These are phyloP conservation scores for Cnemophilus loriae DNA, from an alignment of 2,113 vertebrate species.

Conservation along the genomic window DNA sequence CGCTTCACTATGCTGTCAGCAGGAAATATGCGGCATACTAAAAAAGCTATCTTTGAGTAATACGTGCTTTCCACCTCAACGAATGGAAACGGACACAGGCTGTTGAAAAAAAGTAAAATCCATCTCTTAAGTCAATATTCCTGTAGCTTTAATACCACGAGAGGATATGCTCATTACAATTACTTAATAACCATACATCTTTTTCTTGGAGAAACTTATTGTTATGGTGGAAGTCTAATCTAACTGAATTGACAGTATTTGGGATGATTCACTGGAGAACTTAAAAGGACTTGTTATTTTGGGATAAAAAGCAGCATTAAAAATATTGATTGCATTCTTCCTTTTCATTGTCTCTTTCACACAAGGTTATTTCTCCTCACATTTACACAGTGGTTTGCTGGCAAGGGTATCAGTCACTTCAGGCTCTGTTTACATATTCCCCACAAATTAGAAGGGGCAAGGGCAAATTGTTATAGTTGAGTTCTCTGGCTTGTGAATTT, in stretches of 20 bases:
- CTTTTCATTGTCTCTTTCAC: neutral
- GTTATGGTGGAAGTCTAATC: neutral
- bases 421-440: neutral
- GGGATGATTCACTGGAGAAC: neutral
- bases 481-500: neutral
- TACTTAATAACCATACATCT: neutral
- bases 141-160: neutral
- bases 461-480: neutral
- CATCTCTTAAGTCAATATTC: conserved; percentile 12
- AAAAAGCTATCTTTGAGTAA: conserved; percentile 24
- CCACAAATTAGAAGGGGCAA: neutral
- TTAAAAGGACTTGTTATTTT: conserved; percentile 16
- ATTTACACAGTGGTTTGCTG: neutral
- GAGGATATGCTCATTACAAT: neutral
- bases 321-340: conserved; percentile 7
- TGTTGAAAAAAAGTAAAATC: conserved; percentile 3
- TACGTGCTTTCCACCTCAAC: neutral
- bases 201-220: neutral
- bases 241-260: neutral
- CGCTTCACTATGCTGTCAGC: neutral
- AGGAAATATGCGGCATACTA: neutral
- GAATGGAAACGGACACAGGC: neutral
- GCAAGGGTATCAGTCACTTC: neutral
- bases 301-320: neutral
- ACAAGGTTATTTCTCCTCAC: neutral